Base-by-base conservation (phyloP, 1,140 invertebrate genomes). In the Uloborus diversus region DNA sequence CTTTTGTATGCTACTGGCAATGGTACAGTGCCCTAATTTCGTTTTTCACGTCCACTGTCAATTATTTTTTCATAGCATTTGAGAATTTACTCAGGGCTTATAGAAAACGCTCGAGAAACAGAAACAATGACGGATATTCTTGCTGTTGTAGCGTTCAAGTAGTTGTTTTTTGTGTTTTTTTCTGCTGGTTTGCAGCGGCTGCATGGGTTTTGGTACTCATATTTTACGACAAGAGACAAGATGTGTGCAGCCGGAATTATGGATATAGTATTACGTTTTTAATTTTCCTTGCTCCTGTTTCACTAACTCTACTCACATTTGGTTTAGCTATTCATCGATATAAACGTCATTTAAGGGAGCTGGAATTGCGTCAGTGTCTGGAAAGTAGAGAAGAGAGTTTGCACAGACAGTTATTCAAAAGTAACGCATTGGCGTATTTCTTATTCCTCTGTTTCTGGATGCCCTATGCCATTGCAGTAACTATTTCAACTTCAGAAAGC, bases 11-110 rank as follows among this genome's bases (percentile, higher is more conserved):
- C 85, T 86, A 88, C 61, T 89, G 89, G 49, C 89, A 93, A 62
- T 92, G 92, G 89, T 91, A 91, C 80, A 85, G 92, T 11, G 90
- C 90, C 30, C 88, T 90, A 1, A 88, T 92, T 20, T 92, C 90
- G 69, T 89, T 92, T 61, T 88, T 92, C 71, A 92, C 92, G 17
- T 88, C 90, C n/a, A 90, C 92, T 73, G 82, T 92, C 14, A 91
- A 90, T 56, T 86, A 91, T 42, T 88, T 90, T 47, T 88, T 90
- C n/a, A 89, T 91, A 4, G 90, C 91, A 0, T 85, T 87, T 1
- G 92, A 93, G 71, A 85, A 85, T 79, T 82, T 81, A 47, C 69
- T 76, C 4, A 47, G 83, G 20, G 79, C 84, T 35, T 65, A 83
- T 2, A 62, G 79, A 35, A 53, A 80, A 20, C 23, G 28, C 20